These are phyloP conservation scores for Sebastes oblongus DNA, from an alignment of 2,797 vertebrate genomes.

Conservation along the genomic window DNA sequence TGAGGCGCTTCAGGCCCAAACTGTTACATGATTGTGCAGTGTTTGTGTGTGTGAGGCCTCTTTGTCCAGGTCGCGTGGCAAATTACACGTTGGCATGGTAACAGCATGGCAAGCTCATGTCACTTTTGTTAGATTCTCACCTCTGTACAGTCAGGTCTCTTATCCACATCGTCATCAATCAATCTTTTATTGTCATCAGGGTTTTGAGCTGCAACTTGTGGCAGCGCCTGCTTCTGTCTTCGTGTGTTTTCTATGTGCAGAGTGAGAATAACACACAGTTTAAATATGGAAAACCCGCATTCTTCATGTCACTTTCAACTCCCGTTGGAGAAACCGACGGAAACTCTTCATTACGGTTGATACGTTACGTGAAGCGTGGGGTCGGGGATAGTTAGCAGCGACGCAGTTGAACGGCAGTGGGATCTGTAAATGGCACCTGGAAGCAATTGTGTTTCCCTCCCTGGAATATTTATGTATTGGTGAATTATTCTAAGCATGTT, in stretches of 20 bases:
- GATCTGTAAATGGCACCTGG: slow-evolving; percentile 69
- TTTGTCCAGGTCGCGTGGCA: slow-evolving; percentile 61
- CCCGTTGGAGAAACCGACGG: slow-evolving; percentile 35
- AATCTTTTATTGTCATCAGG: slow-evolving; percentile 40
- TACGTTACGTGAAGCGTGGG: slow-evolving; percentile 27
- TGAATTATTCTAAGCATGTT: slow-evolving; percentile 76
- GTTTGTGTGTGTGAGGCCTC: slow-evolving; percentile 24
- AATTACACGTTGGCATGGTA: slow-evolving; percentile 34
- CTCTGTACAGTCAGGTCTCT: neutral
- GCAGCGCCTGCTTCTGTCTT: slow-evolving; percentile 15
- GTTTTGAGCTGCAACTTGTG: slow-evolving; percentile 37
- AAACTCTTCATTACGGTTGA: slow-evolving; percentile 49
- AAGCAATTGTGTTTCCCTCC: slow-evolving; percentile 65
- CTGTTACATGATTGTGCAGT: slow-evolving; percentile 48
- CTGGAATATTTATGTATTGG: slow-evolving; percentile 70
- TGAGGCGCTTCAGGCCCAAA: slow-evolving; percentile 43
- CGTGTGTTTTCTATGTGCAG: slow-evolving; percentile 14
- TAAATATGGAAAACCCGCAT: slow-evolving; percentile 31
- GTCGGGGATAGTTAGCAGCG: slow-evolving; percentile 47
- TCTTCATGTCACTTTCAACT: slow-evolving; percentile 51
- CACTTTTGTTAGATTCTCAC: slow-evolving; percentile 30
- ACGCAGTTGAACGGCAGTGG: slow-evolving; percentile 22
- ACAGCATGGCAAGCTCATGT: slow-evolving; percentile 2
- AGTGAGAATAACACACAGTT: slow-evolving; percentile 29
- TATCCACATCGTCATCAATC: slow-evolving; percentile 27